These are phyloP conservation scores for Xyrichtys novacula DNA, from an alignment of 2,797 vertebrate genomes.

Conservation along the genomic window DNA sequence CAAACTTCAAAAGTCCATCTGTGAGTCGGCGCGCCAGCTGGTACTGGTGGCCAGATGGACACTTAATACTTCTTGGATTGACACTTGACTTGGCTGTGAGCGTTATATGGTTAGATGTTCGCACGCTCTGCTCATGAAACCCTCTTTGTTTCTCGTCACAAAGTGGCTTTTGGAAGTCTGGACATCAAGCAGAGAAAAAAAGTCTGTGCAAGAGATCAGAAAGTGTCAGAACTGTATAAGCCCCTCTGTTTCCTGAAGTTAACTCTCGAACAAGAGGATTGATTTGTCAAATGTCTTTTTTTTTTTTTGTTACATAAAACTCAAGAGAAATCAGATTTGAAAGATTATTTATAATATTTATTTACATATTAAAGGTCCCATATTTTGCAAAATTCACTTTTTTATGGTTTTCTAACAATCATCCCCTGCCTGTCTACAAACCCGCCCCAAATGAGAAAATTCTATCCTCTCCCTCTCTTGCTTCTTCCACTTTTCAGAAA, in stretches of 20 bases:
- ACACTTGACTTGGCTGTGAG: constrained; percentile 63
- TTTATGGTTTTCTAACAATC: too few relatives aligned
- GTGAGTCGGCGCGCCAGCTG: constrained; percentile 36
- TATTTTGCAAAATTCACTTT: too few relatives aligned
- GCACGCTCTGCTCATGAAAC: constrained; percentile 34
- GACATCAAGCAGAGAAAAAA: constrained; percentile 27
- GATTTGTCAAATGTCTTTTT: too few relatives aligned
- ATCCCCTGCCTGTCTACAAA: too few relatives aligned
- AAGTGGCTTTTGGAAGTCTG: constrained; percentile 44
- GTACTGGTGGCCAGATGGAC: constrained; percentile 60
- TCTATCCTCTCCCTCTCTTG: too few relatives aligned
- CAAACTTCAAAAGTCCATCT: constrained; percentile 43
- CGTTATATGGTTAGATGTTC: constrained; percentile 17
- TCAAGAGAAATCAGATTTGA: too few relatives aligned
- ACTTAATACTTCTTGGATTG: constrained; percentile 55
- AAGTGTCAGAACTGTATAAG: neutral
- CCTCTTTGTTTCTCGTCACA: constrained; percentile 51
- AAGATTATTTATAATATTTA: too few relatives aligned
- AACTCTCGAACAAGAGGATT: too few relatives aligned
- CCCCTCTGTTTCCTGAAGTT: neutral
- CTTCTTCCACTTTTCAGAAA: too few relatives aligned
- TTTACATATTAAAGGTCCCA: too few relatives aligned
- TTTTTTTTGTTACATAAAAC: too few relatives aligned
- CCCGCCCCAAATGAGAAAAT: too few relatives aligned
- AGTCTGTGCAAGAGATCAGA: constrained; percentile 2